phyloP scores from a whole-genome alignment of 1,140 invertebrate genomes.

The Drosophila willistoni region DNA sequence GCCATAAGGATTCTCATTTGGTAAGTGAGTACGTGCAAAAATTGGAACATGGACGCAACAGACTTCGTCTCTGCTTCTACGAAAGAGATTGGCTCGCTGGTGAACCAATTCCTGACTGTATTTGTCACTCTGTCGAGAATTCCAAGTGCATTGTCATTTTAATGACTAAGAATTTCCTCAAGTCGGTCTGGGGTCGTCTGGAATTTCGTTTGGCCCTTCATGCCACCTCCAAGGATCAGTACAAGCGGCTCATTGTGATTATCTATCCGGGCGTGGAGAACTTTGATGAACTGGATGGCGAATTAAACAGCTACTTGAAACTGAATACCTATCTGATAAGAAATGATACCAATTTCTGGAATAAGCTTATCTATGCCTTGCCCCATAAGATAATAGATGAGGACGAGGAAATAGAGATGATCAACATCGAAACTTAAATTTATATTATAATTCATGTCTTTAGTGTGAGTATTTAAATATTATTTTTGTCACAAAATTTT shows the following conservation, averaged over 20 bases:
- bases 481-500: neutral
- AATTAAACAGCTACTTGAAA: neutral
- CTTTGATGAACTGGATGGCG: neutral
- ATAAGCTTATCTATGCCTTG: neutral
- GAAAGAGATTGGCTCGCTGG: neutral
- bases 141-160: neutral
- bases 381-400: neutral
- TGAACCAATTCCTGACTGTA: neutral
- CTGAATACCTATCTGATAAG: neutral
- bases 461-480: neutral
- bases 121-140: neutral
- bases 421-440: neutral
- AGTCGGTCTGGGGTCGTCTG: neutral
- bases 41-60: neutral
- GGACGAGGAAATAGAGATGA: neutral
- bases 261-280: neutral
- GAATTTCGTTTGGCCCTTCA: slow-evolving; percentile 3
- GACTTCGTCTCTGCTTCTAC: neutral
- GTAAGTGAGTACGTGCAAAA: neutral
- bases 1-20: no score
- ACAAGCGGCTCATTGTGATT: neutral
- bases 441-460: no score
- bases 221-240: neutral
- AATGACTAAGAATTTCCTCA: neutral
- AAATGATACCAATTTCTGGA: neutral